Conservation (phyloP, 2,888 invertebrate genomes). For the Phortica magna region DNA sequence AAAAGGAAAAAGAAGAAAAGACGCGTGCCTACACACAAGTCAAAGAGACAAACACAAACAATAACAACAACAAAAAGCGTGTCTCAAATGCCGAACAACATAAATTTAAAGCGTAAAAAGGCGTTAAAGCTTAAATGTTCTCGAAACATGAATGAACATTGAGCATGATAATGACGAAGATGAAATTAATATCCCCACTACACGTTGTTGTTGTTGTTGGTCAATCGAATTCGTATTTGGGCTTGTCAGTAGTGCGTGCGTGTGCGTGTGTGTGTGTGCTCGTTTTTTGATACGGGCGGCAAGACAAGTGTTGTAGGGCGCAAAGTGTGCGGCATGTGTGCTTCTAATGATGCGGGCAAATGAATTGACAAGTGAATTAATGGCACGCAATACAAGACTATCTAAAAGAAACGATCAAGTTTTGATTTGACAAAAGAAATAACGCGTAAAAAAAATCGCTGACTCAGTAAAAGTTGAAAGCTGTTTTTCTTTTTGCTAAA, state of each 20-base stretch:
- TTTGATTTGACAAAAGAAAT: no score
- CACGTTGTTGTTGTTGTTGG: slow-evolving; percentile 55
- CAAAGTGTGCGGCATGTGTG: neutral
- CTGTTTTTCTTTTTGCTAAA: neutral
- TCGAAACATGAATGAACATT: slow-evolving; percentile 32
- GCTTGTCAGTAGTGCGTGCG: no score
- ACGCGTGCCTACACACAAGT: neutral
- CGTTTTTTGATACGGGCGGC: slow-evolving; percentile 28
- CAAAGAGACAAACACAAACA: slow-evolving; percentile 32
- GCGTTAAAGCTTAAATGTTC: neutral
- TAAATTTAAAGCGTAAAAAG: slow-evolving; percentile 4
- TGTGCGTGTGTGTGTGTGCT: slow-evolving; percentile 14
- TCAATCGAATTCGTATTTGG: slow-evolving; percentile 18
- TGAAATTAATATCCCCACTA: no score
- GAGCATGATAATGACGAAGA: slow-evolving; percentile 44
- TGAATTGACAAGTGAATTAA: slow-evolving; percentile 57
- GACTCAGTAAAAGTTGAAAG: neutral
- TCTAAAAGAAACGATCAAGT: no score
- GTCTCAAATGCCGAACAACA: neutral
- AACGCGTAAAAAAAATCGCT: no score
- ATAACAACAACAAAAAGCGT: neutral
- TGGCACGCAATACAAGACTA: no score
- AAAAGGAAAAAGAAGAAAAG: neutral
- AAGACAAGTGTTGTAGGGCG: neutral
- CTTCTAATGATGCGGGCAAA: slow-evolving; percentile 54